Percentiles rank a stretch among this genome's conserved stretches.
These are phyloP conservation scores for Lordiphosa clarofinis DNA, from an alignment of 1,140 invertebrate species.

Conservation along the genomic window DNA sequence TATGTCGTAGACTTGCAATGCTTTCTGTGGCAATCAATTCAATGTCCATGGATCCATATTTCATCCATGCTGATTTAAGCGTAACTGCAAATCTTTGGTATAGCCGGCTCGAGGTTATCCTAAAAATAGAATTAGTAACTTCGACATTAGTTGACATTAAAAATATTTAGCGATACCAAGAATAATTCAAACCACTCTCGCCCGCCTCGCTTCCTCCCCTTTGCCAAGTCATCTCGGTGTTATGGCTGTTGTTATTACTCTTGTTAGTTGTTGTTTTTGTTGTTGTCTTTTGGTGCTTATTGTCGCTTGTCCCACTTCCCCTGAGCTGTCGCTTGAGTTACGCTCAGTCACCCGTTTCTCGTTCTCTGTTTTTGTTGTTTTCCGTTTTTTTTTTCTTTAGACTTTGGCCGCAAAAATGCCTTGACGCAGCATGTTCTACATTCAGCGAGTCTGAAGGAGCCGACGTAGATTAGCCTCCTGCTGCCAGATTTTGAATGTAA, in stretches of 20 bases:
- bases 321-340: constrained; percentile 27
- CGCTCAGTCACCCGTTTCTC: constrained; percentile 44
- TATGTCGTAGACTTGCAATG: too few relatives aligned
- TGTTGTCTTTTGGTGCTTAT: constrained; percentile 41
- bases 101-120: too few relatives aligned
- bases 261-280: constrained; percentile 47
- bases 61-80: too few relatives aligned
- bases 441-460: constrained; percentile 34
- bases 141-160: too few relatives aligned
- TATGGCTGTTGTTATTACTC: constrained; percentile 26
- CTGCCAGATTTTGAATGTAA: constrained; percentile 7
- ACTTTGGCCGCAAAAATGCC: constrained; percentile 47
- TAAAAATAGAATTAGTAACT: too few relatives aligned
- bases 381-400: constrained; percentile 15
- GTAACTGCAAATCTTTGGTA: too few relatives aligned
- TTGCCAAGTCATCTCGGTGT: not conserved
- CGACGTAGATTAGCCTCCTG: constrained; percentile 45
- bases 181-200: not conserved
- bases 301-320: constrained; percentile 20
- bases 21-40: too few relatives aligned
- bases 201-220: not conserved
- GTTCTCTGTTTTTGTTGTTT: constrained; percentile 2
- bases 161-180: too few relatives aligned
- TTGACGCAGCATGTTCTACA: constrained; percentile 62
- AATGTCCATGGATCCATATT: too few relatives aligned